Base-by-base conservation (phyloP, 2,888 invertebrate genomes). In the Capitulum mitella region DNA sequence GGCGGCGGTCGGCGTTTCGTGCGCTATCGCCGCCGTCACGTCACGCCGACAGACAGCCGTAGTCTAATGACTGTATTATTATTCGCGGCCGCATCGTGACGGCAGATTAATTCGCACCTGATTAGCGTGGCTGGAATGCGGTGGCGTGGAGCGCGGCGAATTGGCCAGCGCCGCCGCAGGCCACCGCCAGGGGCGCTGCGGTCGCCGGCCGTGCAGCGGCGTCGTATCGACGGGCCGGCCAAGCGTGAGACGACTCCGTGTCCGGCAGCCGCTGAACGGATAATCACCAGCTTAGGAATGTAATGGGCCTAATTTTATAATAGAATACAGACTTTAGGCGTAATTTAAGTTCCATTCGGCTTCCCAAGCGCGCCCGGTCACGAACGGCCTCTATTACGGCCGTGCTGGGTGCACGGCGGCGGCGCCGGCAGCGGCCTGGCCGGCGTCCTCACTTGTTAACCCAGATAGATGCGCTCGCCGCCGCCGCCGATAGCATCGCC, bases 31-130 rank as follows among this genome's bases (percentile, higher is more conserved):
- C 32, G 32, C 58, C 8, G 58, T 10, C 10, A 10, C 58, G n/a
- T 58, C 58, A 64, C 64, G 34, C 34, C 19, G 16, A 32, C 64
- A 32, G 64, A 64, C 64, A 64, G 16, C 64, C 64, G 32, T 19
- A 16, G 34, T 29, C 64, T 64, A 64, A 64, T 64, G 64, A 64
- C 34, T 61, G 34, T 64, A 32, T 64, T 64, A 64, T 64, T 64
- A 64, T 64, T 64, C 34, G 64, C 64, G 64, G 34, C 64, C 64
- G 64, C 64, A 19, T 64, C 64, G 64, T 64, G 64, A 64, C 34
- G 64, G 32, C 64, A 29, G 64, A 64, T 64, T 64, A 64, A 64
- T 64, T 64, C 64, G 64, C 64, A 64, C 64, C 64, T 34, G 64
- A 64, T 64, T 64, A 64, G 64, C 64, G 34, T 19, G 34, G 64